Base-by-base conservation (phyloP, 92 coral and sea anemone species). In the Hydrozoanthus gracilis region DNA sequence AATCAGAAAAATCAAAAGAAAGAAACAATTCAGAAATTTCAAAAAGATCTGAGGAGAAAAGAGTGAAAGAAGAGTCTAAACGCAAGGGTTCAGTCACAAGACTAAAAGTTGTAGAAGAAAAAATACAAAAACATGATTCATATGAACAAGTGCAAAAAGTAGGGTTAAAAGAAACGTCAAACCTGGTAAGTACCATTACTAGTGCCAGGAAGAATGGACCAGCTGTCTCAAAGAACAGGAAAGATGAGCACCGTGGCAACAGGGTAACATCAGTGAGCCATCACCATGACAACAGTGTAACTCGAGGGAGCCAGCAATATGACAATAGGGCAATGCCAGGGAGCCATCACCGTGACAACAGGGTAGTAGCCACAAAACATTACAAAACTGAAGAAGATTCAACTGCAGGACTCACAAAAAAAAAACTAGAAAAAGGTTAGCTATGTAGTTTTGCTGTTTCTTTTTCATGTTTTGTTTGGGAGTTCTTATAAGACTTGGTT, bases 391-490 rank as follows among this genome's bases (percentile, higher is more conserved):
- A 46, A 67, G 51, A 80, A 12, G 60, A 64, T 64, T 45, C 9
- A 16, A 8, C 45, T 9, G 85, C 11, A 39, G 56, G 47, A 65
- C 73, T 47, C 8, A 4, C 60, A n/a, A 47, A 16, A 46, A 80
- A 65, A 64, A 52, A 12, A 80, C 7, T 48, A 67, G 73, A 65
- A 17, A 65, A 80, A 80, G 85, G 85, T 80, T 17, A 52, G 85
- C 66, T 14, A 80, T 80, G 64, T 17, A 4, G 27, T 13, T 48
- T 72, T 45, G 10, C 8, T 3, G 18, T 45, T 44, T 72, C 18
- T 73, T 13, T 3, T 4, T 7, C 1, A 18, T 2, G 4, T 3
- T 73, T 4, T 45, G 39, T 20, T 7, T 27, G 44, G 73, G 8
- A 66, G 17, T 71, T 27, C 6, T 17, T 72, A 39, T 9, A 72